Conservation (phyloP, 2,888 invertebrate genomes). For the Hypercompe scribonia region DNA sequence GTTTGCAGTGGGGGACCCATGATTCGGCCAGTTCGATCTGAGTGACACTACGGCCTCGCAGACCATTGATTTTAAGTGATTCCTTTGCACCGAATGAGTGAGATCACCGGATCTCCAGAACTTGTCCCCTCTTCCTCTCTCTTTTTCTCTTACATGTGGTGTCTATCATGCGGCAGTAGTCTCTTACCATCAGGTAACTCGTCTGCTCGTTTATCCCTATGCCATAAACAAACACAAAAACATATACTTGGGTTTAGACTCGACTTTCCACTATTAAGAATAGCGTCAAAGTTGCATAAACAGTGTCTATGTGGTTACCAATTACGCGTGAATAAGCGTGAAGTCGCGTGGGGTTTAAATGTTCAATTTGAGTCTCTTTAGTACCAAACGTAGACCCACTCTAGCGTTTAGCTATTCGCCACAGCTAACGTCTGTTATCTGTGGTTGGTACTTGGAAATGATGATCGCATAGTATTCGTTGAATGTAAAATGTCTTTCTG, state of each 20-base stretch:
- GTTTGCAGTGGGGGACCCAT: background rate
- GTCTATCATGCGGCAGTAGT: no score
- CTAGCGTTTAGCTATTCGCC: conserved; percentile 49
- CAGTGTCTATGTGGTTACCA: conserved; percentile 5
- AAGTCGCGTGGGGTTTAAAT: conserved; percentile 41
- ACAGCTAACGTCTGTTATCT: conserved; percentile 32
- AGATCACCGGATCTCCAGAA: background rate
- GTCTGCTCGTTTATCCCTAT: background rate
- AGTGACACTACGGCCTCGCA: no score
- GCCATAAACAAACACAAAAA: background rate
- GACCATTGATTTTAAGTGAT: background rate
- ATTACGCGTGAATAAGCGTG: conserved; percentile 35
- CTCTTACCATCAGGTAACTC: no score
- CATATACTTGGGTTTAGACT: background rate
- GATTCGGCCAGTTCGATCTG: background rate
- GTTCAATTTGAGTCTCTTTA: conserved; percentile 40
- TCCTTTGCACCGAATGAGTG: background rate
- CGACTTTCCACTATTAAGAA: conserved; percentile 11
- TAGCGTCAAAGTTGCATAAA: conserved; percentile 10
- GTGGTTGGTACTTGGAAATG: conserved; percentile 19
- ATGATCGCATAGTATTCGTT: conserved; percentile 12
- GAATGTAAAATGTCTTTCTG: conserved; percentile 5
- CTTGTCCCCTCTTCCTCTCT: background rate
- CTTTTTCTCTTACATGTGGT: no score
- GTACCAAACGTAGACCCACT: conserved; percentile 38